phyloP scores from a whole-genome alignment of 2,888 invertebrate species.

The Scaptodrosophila latifasciaeformis region DNA sequence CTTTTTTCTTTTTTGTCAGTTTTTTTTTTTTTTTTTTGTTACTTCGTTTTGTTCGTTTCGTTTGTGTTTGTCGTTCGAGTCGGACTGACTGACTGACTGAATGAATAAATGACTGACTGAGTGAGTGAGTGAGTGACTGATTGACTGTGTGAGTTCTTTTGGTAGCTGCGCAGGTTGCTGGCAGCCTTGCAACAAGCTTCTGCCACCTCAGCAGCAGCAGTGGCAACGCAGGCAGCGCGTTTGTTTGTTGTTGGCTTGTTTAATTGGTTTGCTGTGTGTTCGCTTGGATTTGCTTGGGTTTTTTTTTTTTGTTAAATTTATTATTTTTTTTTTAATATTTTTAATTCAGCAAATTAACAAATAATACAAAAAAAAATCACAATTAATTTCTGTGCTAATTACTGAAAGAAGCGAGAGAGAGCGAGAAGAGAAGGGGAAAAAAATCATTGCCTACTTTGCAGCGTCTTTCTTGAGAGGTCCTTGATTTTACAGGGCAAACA shows the following conservation, averaged over 20 bases:
- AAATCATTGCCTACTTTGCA: conserved; percentile 9
- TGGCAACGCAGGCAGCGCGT: conserved; percentile 13
- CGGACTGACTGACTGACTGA: too few relatives aligned
- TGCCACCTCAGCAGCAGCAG: background rate
- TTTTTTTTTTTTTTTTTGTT: too few relatives aligned
- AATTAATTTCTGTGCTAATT: too few relatives aligned
- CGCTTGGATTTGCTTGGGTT: conserved; percentile 20
- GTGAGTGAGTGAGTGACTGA: too few relatives aligned
- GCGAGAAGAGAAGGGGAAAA: background rate
- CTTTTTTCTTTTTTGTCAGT: too few relatives aligned
- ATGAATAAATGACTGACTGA: too few relatives aligned
- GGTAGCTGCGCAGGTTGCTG: conserved; percentile 25
- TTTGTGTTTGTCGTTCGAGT: background rate
- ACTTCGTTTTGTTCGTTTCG: conserved; percentile 6
- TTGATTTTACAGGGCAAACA: background rate
- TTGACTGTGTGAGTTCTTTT: too few relatives aligned
- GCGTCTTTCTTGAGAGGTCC: background rate
- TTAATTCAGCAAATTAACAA: conserved; percentile 21
- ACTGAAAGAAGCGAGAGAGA: background rate
- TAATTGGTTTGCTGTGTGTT: conserved; percentile 29
- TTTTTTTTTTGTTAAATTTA: too few relatives aligned
- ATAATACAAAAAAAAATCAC: conserved; percentile 8
- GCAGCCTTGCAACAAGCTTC: too few relatives aligned
- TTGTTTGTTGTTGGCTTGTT: conserved; percentile 40
- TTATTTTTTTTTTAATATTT: too few relatives aligned